Evolutionary conservation across 2,797 vertebrate genomes (phyloP).

Genomic region (Numenius phaeopus): DNA sequence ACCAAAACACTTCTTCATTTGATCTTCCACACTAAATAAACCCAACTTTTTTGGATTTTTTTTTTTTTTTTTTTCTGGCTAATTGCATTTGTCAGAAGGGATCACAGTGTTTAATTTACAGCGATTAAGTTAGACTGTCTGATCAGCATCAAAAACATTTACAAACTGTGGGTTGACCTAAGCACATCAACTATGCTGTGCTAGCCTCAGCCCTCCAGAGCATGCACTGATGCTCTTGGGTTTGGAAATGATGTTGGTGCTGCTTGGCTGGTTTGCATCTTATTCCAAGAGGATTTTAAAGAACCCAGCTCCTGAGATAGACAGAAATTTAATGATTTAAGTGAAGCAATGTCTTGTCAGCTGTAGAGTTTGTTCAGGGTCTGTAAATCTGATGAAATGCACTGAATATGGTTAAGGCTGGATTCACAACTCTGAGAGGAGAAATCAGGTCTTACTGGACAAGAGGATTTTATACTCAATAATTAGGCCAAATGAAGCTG

Average conservation of each 20-base stretch:
- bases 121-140: not conserved
- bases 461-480: conserved; percentile 71
- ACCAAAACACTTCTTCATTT: not conserved
- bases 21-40: not conserved
- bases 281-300: conserved; percentile 21
- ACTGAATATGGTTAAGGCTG: not conserved
- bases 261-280: conserved; percentile 52
- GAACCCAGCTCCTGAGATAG: not conserved
- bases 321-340: conserved; percentile 18
- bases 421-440: conserved; percentile 61
- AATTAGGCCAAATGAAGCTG: conserved; percentile 68
- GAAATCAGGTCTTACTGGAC: conserved; percentile 55
- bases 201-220: not conserved
- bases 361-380: not conserved
- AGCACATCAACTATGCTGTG: not conserved
- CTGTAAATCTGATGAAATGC: conserved; percentile 30
- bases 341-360: not conserved
- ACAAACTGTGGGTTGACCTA: not conserved
- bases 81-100: not conserved
- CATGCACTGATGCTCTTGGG: not conserved
- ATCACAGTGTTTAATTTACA: not conserved
- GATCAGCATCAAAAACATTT: not conserved
- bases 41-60: not conserved
- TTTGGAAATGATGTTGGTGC: conserved; percentile 18
- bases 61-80: not conserved